Evolutionary conservation across 2,888 invertebrate species (phyloP), one percentile per base, ranked within the genome.

Genomic region (Agrotis ipsilon): DNA sequence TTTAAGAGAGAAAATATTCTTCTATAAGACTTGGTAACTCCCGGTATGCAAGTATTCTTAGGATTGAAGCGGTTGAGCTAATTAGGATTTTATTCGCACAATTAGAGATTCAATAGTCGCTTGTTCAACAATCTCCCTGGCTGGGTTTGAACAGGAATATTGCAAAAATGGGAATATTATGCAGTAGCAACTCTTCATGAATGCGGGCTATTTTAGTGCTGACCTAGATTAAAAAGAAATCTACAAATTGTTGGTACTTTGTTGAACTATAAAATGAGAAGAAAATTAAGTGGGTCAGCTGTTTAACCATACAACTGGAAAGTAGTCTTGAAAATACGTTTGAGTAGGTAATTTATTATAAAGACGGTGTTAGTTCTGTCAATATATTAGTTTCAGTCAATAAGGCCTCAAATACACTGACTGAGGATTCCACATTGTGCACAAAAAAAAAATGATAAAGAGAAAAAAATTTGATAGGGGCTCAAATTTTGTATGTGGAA

Each of bases 11-110:
- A 18, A 46, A 51, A 58, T 16, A 32, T 51, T 52, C 72, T 76
- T 86, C 85, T 52, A n/a, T n/a, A n/a, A 82, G 81, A 27, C 14
- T 55, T 49, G 60, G n/a, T 72, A 74, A 68, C 68, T 78, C 74
- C 46, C 14, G 59, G 67, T 71, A 57, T n/a, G 61, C 69, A 62
- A 83, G 77, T 78, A 82, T 84, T 83, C 79, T 65, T 77, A 62
- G 81, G 81, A 84, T 85, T 85, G 74, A 73, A 82, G 75, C 81
- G 43, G 83, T 78, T 80, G 72, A 71, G 74, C 65, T 87, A 89
- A 88, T 89, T 84, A 83, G 83, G 82, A 83, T 89, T 89, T 88
- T 87, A 87, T 86, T 69, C 71, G 67, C 58, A 83, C 84, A 87
- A 85, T 88, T 82, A 82, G 81, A 70, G 67, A 59, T 77, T 75